A percentile compares a stretch with the other conserved stretches of the same genome.
Evolutionary conservation across 1,140 invertebrate species (phyloP).

Genomic region (Saccostrea cuccullata): DNA sequence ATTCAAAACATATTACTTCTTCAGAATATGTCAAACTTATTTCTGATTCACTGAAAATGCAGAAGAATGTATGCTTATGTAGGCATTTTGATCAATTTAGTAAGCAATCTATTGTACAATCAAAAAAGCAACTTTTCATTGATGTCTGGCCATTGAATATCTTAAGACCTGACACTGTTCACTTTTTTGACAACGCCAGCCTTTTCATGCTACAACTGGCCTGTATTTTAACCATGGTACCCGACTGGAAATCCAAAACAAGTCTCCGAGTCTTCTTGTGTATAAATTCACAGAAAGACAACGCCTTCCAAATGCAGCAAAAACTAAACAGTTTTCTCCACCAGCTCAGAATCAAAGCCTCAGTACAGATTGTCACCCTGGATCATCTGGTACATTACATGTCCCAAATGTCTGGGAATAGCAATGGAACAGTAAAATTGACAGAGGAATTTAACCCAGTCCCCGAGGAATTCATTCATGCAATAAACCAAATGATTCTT

Average conservation of each 20-base stretch:
- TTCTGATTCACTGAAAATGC: slow-evolving; percentile 89
- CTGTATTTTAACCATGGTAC: slow-evolving; percentile 94
- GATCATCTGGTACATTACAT: slow-evolving; percentile 79
- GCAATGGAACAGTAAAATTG: slow-evolving; percentile 49
- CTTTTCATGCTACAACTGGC: slow-evolving; percentile 98
- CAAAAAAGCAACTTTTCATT: slow-evolving; percentile 80
- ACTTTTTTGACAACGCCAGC: slow-evolving; percentile 84
- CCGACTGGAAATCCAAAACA: slow-evolving; percentile 82
- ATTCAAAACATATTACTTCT: slow-evolving; percentile 70
- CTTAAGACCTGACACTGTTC: slow-evolving; percentile 75
- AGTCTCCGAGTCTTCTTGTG: slow-evolving; percentile 91
- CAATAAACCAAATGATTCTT: slow-evolving; percentile 88
- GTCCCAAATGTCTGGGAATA: slow-evolving; percentile 12
- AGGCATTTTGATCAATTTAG: slow-evolving; percentile 93
- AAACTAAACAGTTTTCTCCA: slow-evolving; percentile 81
- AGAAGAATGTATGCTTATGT: slow-evolving; percentile 96
- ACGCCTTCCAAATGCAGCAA: slow-evolving; percentile 79
- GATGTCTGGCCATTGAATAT: slow-evolving; percentile 93
- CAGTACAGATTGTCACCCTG: slow-evolving; percentile 81
- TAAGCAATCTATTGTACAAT: slow-evolving; percentile 75
- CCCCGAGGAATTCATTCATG: slow-evolving; percentile 79
- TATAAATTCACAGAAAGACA: slow-evolving; percentile 75
- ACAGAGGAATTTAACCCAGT: slow-evolving; percentile 67
- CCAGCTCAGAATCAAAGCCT: slow-evolving; percentile 82
- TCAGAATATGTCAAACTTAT: slow-evolving; percentile 94